Conservation (phyloP, 2,113 vertebrate genomes). For the Mesitornis unicolor region DNA sequence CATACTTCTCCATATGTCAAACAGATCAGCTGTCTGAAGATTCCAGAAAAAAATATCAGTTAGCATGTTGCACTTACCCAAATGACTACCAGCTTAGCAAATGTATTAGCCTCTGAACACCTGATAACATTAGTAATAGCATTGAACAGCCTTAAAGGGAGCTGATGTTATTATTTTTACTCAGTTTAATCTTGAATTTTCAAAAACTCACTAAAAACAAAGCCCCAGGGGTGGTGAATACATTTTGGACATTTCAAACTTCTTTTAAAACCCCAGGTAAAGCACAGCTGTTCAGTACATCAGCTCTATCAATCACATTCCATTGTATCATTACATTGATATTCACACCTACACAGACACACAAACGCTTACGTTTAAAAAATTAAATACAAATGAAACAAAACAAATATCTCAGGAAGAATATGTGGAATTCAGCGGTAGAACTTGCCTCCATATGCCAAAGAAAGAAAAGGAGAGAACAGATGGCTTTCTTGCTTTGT, state of each 20-base stretch:
- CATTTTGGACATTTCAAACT: not conserved
- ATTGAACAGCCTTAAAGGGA: not conserved
- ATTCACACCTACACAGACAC: not conserved
- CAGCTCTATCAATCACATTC: not conserved
- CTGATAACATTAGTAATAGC: not conserved
- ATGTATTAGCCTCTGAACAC: not conserved
- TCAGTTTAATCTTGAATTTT: not conserved
- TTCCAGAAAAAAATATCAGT: not conserved
- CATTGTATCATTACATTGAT: not conserved
- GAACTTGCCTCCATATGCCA: not conserved
- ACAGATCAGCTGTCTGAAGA: not conserved
- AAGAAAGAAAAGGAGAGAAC: conserved; percentile 8
- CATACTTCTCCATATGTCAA: not conserved
- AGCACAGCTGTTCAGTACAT: not conserved
- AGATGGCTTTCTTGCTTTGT: conserved; percentile 41
- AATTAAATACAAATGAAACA: not conserved
- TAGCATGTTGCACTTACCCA: not conserved
- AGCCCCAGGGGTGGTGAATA: not conserved
- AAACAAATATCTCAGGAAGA: not conserved
- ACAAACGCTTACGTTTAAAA: not conserved
- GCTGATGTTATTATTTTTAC: not conserved
- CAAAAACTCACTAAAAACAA: not conserved
- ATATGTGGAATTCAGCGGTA: not conserved
- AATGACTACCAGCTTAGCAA: not conserved
- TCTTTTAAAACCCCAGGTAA: not conserved